Conservation (phyloP, 2,888 invertebrate species). For the Oxyteleia sp. region DNA sequence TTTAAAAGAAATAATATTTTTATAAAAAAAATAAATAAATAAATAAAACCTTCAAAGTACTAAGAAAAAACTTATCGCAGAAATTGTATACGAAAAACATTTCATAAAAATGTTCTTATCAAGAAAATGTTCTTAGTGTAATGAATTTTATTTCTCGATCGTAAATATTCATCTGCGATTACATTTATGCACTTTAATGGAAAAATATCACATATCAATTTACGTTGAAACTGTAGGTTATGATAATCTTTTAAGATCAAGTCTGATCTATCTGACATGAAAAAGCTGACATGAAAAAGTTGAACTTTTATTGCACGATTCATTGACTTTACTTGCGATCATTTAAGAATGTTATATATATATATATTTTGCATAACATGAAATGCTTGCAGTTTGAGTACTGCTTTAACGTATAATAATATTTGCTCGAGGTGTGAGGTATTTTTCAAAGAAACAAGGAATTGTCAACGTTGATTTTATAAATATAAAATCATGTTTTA, state of each 20-base stretch:
- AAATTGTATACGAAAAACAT: too few relatives aligned
- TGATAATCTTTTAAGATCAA: slow-evolving; percentile 46
- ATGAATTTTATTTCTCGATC: too few relatives aligned
- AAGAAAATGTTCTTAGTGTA: too few relatives aligned
- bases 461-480: slow-evolving; percentile 2
- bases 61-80: too few relatives aligned
- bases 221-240: slow-evolving; percentile 1
- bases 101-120: too few relatives aligned
- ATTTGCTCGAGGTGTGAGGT: slow-evolving; percentile 11
- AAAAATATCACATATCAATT: background rate
- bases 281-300: slow-evolving; percentile 51
- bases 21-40: too few relatives aligned
- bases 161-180: slow-evolving; percentile 9
- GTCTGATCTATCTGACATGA: slow-evolving; percentile 39
- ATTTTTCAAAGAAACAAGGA: slow-evolving; percentile 4
- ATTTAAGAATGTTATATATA: slow-evolving; percentile 22
- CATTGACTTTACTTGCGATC: slow-evolving; percentile 53
- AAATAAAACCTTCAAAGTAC: too few relatives aligned
- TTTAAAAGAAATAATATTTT: too few relatives aligned
- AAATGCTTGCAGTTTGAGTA: slow-evolving; percentile 35
- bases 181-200: background rate
- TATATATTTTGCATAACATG: slow-evolving; percentile 44
- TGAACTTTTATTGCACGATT: slow-evolving; percentile 56
- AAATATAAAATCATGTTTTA: too few relatives aligned
- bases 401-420: slow-evolving; percentile 25